Conservation (phyloP, 2,888 invertebrate genomes). For the Harpagoxenus sublaevis region DNA sequence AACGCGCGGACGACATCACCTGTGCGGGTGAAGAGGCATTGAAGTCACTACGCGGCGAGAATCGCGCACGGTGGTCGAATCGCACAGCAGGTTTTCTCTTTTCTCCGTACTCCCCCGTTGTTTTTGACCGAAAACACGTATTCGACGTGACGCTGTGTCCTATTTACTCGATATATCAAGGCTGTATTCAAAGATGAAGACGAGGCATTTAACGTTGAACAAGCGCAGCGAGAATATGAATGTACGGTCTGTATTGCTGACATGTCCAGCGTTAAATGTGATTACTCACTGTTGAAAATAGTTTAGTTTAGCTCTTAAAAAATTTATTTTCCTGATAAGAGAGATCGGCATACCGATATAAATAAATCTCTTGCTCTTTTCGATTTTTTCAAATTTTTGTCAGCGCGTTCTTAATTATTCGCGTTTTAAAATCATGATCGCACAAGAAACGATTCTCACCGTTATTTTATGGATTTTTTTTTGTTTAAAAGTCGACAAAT, state of each 20-base stretch:
- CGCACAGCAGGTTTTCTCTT: background rate
- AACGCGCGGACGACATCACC: background rate
- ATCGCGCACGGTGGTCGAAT: background rate
- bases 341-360: background rate
- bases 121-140: background rate
- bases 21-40: constrained; percentile 15
- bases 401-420: background rate
- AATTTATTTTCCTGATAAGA: background rate
- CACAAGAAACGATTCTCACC: background rate
- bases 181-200: background rate
- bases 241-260: background rate
- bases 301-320: background rate
- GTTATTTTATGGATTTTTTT: background rate
- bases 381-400: background rate
- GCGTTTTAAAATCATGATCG: background rate
- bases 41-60: constrained; percentile 20
- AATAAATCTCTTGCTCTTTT: background rate
- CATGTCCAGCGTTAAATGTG: background rate
- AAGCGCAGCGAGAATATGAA: background rate
- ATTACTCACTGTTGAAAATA: constrained; percentile 1
- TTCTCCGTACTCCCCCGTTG: background rate
- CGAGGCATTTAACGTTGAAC: background rate
- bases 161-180: background rate
- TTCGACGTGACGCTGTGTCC: background rate
- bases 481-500: background rate